Evolutionary conservation across 2,888 invertebrate species (phyloP), one percentile per base, ranked within the genome.

Genomic region (Autographa pulchrina): DNA sequence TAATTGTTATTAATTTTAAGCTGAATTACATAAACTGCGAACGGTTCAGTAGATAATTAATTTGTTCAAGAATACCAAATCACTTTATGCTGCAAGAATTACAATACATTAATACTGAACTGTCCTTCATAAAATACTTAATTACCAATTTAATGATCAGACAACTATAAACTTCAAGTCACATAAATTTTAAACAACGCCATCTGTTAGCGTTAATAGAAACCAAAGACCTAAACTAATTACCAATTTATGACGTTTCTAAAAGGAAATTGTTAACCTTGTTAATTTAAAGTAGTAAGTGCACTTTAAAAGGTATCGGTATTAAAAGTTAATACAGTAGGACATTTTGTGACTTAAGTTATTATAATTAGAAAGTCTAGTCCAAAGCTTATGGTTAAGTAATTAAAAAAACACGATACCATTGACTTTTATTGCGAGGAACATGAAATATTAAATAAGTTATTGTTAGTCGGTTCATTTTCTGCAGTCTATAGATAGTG

Each of bases 321-420:
- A 68, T 64, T 71, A 43, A 32, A 56, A 31, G 25, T 48, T 60
- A 64, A 65, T 65, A 65, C 60, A 63, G 25, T 62, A 64, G 56
- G 72, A 76, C 67, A 77, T 65, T 63, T 62, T 80, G 41, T 76
- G 65, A 31, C 20, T 61, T 61, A 80, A 76, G 80, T 48, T 48
- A 48, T 48, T 76, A 78, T 80, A 80, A 78, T 63, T 67, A 7
- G 11, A 70, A 41, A 18, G 62, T 52, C 58, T 66, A 54, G 59
- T 52, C 58, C 70, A 54, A 52, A 65, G 31, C 62, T 31, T 63
- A 63, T 71, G n/a, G 77, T 66, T 78, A 78, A 80, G 25, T 25
- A 25, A 25, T 25, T 25, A 1, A 25, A 25, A 25, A 25, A 25
- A 32, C 16, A 54, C 52, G 13, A 8, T 31, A 43, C 20, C 25